Evolutionary conservation across 2,888 invertebrate genomes (phyloP).

Genomic region (Chymomyza fuscimana): DNA sequence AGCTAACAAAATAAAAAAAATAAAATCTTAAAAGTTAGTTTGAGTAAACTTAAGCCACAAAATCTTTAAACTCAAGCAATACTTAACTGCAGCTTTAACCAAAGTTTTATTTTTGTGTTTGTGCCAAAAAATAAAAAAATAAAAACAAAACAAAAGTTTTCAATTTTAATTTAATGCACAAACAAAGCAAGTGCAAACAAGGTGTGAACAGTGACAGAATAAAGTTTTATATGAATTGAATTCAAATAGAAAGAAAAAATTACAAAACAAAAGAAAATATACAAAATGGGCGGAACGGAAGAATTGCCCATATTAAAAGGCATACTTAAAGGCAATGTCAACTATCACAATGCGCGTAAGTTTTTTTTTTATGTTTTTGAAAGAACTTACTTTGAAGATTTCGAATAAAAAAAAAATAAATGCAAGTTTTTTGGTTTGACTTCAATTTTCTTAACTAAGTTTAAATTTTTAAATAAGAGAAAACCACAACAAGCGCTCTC

Average conservation of each 20-base stretch:
- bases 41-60: constrained; percentile 21
- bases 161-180: background rate
- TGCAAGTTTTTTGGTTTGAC: no score
- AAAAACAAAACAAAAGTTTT: background rate
- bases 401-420: constrained; percentile 8
- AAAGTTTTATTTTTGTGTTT: constrained; percentile 17
- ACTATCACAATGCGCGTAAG: constrained; percentile 96
- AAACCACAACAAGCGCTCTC: no score
- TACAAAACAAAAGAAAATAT: constrained; percentile 18
- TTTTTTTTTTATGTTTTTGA: constrained; percentile 66
- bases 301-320: constrained; percentile 94
- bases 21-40: constrained; percentile 8
- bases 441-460: no score
- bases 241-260: constrained; percentile 5
- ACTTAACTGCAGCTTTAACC: constrained; percentile 15
- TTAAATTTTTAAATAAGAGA: no score
- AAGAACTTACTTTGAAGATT: constrained; percentile 28
- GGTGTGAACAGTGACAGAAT: constrained; percentile 17
- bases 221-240: background rate
- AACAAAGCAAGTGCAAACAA: constrained; percentile 26
- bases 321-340: constrained; percentile 93
- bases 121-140: background rate
- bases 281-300: constrained; percentile 86
- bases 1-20: constrained; percentile 21
- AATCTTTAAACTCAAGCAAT: constrained; percentile 43